Conservation (phyloP, 2,113 vertebrate genomes). For the Corydoras maculifer region DNA sequence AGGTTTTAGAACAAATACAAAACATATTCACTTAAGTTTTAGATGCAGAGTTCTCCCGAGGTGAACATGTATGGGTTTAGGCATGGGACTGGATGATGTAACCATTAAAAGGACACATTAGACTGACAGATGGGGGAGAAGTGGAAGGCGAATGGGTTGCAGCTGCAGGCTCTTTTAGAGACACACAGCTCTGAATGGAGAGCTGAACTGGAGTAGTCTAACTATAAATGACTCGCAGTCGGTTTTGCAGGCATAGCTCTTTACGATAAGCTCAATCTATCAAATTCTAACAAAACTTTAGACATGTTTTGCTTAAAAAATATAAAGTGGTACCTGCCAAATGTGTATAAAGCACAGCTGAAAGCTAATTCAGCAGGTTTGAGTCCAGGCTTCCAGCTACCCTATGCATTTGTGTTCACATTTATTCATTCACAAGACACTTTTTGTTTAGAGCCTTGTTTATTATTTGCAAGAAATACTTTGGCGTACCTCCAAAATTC, state of each 20-base stretch:
- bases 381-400: background rate
- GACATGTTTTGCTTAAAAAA: background rate
- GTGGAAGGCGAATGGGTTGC: conserved; percentile 18
- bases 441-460: background rate
- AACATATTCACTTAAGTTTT: conserved; percentile 1
- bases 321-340: background rate
- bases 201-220: conserved; percentile 5
- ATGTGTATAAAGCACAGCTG: background rate
- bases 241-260: background rate
- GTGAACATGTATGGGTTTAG: conserved; percentile 3
- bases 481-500: background rate
- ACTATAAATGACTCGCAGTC: background rate
- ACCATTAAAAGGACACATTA: conserved; percentile 9
- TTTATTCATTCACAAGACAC: background rate
- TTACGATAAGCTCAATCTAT: background rate
- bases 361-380: background rate
- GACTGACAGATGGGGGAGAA: conserved; percentile 19
- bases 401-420: background rate
- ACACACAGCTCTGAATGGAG: conserved; percentile 5
- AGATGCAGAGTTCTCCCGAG: conserved; percentile 5
- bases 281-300: background rate
- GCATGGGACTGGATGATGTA: conserved; percentile 12
- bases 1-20: background rate
- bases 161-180: conserved; percentile 21
- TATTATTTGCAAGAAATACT: background rate